Conservation (phyloP, 2,888 invertebrate species). For the Litoditis marina region DNA sequence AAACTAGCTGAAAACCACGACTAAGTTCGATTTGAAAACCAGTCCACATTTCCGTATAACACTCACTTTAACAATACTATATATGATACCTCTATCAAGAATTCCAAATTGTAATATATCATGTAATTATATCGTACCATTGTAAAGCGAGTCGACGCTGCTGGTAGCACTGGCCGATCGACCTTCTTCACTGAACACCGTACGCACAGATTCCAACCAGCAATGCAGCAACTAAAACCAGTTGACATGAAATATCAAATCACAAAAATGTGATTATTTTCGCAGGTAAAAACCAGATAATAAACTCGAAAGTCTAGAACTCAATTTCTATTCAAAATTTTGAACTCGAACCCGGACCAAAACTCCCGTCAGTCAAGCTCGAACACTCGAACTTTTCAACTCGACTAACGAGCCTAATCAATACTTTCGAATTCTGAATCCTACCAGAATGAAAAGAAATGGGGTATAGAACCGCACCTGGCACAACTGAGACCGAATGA, state of each 20-base stretch:
- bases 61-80: too few species aligned
- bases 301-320: background rate
- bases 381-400: too few species aligned
- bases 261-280: background rate
- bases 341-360: too few species aligned
- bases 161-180: constrained; percentile 19
- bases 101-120: background rate
- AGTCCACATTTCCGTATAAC: too few species aligned
- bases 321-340: too few species aligned
- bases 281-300: background rate
- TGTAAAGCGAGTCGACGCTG: constrained; percentile 22
- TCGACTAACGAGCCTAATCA: background rate
- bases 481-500: constrained; percentile 21
- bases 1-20: too few species aligned
- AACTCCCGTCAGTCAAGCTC: too few species aligned
- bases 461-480: constrained; percentile 8
- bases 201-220: constrained; percentile 41
- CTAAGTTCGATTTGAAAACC: too few species aligned
- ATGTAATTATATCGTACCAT: background rate
- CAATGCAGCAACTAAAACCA: constrained; percentile 27
- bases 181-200: constrained; percentile 26
- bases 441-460: background rate
- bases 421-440: background rate
- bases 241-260: background rate
- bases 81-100: too few species aligned